Percentiles rank a stretch among this genome's conserved stretches.
Conservation (phyloP, 2,888 invertebrate species). For the Nomada ferruginata region DNA sequence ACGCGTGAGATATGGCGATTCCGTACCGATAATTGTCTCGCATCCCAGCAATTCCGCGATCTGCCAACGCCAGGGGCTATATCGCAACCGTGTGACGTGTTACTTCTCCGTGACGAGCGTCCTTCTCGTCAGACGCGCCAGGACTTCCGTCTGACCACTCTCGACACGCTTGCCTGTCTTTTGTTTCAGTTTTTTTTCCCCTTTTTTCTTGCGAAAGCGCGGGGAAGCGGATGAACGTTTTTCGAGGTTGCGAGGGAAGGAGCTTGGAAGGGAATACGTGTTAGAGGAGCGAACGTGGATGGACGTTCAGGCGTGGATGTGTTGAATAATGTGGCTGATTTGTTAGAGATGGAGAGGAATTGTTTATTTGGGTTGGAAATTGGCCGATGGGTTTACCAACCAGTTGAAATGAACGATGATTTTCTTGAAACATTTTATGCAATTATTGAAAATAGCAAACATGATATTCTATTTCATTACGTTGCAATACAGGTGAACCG, state of each 20-base stretch:
- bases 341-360: too few species aligned
- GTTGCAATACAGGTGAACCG: too few species aligned
- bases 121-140: constrained; percentile 12
- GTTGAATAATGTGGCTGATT: neutral
- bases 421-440: too few species aligned
- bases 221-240: neutral
- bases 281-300: neutral
- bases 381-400: too few species aligned
- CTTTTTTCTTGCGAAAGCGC: neutral
- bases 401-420: too few species aligned
- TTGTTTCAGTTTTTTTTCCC: constrained; percentile 6
- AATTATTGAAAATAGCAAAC: too few species aligned
- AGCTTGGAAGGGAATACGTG: neutral
- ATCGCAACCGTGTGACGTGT: constrained; percentile 72
- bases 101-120: constrained; percentile 60
- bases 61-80: constrained; percentile 65
- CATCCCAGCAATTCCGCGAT: constrained; percentile 79
- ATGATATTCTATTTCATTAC: too few species aligned
- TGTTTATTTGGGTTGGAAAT: too few species aligned
- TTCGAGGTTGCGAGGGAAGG: neutral
- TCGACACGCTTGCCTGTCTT: constrained; percentile 1
- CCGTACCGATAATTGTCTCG: constrained; percentile 80
- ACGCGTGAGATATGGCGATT: constrained; percentile 80
- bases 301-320: neutral
- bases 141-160: constrained; percentile 4